Evolutionary conservation across 2,797 vertebrate genomes (phyloP).

Genomic region (Meriones psammophilus): DNA sequence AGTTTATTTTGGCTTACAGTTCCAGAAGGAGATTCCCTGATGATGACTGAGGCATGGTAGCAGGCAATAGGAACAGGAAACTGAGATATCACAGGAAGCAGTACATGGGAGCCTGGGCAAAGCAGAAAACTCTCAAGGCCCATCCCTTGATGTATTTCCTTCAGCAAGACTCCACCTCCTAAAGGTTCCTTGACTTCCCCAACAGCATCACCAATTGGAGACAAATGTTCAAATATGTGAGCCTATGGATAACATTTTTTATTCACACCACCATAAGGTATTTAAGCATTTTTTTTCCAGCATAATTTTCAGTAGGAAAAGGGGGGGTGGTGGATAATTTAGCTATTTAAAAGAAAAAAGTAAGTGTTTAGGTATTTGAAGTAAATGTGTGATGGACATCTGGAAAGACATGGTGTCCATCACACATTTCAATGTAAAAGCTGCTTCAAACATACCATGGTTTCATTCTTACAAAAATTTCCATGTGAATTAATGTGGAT

Average conservation of each 20-base stretch:
- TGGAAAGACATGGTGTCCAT: neutral
- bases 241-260: neutral
- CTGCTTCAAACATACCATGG: neutral
- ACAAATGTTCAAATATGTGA: neutral
- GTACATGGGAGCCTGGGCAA: neutral
- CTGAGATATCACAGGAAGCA: neutral
- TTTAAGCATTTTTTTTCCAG: neutral
- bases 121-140: neutral
- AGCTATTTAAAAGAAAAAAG: too few relatives aligned
- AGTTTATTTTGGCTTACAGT: too few relatives aligned
- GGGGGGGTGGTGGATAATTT: neutral
- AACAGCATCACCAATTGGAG: neutral
- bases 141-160: too few relatives aligned
- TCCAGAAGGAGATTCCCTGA: neutral
- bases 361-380: too few relatives aligned
- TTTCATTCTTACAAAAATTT: slow-evolving; percentile 19
- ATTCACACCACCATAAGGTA: neutral
- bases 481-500: neutral
- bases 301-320: slow-evolving; percentile 41
- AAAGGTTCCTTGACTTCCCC: neutral
- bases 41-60: neutral
- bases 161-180: neutral
- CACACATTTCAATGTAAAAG: neutral
- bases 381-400: neutral
- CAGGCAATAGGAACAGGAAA: neutral